Evolutionary conservation across 2,113 vertebrate genomes (phyloP).

Genomic region (Pomatostomus ruficeps): DNA sequence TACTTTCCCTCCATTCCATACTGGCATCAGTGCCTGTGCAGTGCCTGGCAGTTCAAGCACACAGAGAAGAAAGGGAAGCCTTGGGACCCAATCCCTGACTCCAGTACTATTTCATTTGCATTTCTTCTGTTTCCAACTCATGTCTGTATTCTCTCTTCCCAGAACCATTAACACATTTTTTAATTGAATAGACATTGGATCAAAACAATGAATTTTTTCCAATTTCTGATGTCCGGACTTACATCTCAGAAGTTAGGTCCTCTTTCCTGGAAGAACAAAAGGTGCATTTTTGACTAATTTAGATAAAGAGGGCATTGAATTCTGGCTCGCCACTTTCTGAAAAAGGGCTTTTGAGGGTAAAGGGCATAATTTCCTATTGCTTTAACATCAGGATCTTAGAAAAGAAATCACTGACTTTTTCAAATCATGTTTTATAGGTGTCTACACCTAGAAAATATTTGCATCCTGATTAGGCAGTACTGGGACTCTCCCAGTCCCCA

Average conservation of each 20-base stretch:
- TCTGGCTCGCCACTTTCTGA: not conserved
- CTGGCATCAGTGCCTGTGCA: not conserved
- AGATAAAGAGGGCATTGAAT: not conserved
- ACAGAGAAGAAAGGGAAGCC: not conserved
- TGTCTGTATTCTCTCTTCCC: not conserved
- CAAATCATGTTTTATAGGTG: not conserved
- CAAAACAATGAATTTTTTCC: not conserved
- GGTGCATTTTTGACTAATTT: not conserved
- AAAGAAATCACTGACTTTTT: not conserved
- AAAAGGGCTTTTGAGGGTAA: not conserved
- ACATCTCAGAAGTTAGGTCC: not conserved
- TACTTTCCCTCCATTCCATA: not conserved
- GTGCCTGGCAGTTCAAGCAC: not conserved
- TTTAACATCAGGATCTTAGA: not conserved
- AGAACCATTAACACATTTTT: not conserved
- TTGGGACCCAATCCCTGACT: accelerated
- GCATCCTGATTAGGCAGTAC: not conserved
- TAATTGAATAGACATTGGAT: not conserved
- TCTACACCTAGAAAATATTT: not conserved
- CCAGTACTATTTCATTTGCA: not conserved
- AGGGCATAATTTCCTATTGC: not conserved
- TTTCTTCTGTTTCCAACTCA: not conserved
- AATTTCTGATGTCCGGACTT: not conserved
- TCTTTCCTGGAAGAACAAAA: not conserved
- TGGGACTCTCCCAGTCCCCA: not conserved